Evolutionary conservation across 1,140 invertebrate genomes (phyloP), one percentile per base, ranked within the genome.

Genomic region (Plodia interpunctella): DNA sequence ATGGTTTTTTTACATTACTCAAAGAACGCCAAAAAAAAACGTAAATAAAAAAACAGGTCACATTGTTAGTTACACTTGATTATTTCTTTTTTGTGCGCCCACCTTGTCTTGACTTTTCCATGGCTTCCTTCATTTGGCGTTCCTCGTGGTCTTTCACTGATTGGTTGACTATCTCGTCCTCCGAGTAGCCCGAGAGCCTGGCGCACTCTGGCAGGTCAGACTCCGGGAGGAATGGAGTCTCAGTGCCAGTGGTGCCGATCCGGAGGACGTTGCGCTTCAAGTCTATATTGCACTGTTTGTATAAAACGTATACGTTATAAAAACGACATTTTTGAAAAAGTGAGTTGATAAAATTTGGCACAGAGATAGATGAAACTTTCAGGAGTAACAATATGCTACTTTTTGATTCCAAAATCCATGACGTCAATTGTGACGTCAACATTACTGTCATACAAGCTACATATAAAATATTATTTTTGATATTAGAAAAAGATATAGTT

Each of bases 221-320:
- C 91, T 99, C 98, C 0, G 94, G 90, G 59, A 99, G 88, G 88
- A 99, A 99, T 13, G 92, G 86, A 0, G 98, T 98, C 85, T 97
- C 95, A 0, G 97, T 98, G 19, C 96, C 97, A 0, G 97, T 98
- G 0, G 97, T 98, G n/a, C 98, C 98, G 74, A 99, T 99, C 44
- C 93, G 92, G 18, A 99, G 90, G 0, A 97, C 92, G 88, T 98
- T 98, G 55, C 92, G 92, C 77, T 97, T 96, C 58, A 99, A 89
- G 87, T 99, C 98, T 74, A 99, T 98, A 65, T 94, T 94, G 91
- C 98, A 99, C 94, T 96, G 79, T 55, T 77, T 70, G 28, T 2
- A 64, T n/a, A n/a, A 60, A 64, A 44, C 1, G n/a, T 15, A 15
- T 2, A 44, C n/a, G 4, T 6, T 3, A n/a, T 1, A 15, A 44